Conservation (phyloP, 2,797 vertebrate species). For the Acrossocheilus wenchowensis region DNA sequence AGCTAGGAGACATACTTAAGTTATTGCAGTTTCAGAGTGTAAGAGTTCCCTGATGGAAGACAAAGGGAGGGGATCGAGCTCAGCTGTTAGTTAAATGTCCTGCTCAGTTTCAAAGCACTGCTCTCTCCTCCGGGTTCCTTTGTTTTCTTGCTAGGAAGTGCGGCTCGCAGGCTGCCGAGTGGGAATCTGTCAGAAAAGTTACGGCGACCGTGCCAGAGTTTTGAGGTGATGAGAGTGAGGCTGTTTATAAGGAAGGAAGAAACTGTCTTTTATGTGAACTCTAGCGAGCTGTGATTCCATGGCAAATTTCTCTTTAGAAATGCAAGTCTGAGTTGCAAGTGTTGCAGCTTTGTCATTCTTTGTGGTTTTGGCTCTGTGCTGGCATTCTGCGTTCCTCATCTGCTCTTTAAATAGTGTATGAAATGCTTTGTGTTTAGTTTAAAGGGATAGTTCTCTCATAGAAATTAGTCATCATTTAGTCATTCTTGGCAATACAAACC, state of each 20-base stretch:
- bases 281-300: constrained; percentile 16
- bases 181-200: constrained; percentile 51
- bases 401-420: background rate
- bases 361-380: constrained; percentile 9
- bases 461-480: background rate
- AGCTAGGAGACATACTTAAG: background rate
- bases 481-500: background rate
- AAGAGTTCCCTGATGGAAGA: constrained; percentile 28
- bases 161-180: constrained; percentile 32
- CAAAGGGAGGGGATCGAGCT: constrained; percentile 47
- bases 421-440: background rate
- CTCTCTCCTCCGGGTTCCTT: constrained; percentile 51
- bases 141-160: constrained; percentile 54
- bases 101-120: constrained; percentile 49
- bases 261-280: constrained; percentile 29
- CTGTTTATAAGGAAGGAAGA: constrained; percentile 41
- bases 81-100: constrained; percentile 46
- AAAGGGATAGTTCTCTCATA: background rate
- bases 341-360: constrained; percentile 9
- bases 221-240: constrained; percentile 30
- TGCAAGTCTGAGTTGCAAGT: constrained; percentile 15
- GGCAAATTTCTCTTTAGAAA: background rate
- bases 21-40: constrained; percentile 21
- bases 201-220: constrained; percentile 25
- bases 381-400: background rate